Evolutionary conservation across 2,113 vertebrate species (phyloP).

Genomic region (Dicrurus megarhynchus): DNA sequence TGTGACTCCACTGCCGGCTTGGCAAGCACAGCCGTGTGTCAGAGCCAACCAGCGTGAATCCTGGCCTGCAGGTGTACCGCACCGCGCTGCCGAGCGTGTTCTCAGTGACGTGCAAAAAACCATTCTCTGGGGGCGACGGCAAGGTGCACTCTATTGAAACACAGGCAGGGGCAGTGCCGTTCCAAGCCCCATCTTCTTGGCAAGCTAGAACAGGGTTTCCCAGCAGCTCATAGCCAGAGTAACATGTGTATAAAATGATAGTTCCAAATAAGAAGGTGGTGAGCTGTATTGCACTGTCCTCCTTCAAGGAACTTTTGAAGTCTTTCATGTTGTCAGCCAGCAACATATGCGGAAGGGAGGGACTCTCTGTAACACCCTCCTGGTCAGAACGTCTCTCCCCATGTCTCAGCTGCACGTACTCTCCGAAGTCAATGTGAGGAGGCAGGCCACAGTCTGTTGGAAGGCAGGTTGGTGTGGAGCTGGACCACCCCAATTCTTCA

Average conservation of each 20-base stretch:
- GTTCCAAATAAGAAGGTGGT: slow-evolving; percentile 84
- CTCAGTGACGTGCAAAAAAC: slow-evolving; percentile 81
- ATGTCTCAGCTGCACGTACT: slow-evolving; percentile 75
- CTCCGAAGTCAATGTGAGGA: slow-evolving; percentile 95
- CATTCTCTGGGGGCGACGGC: slow-evolving; percentile 79
- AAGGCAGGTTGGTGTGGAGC: slow-evolving; percentile 82
- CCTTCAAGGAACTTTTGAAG: slow-evolving; percentile 11
- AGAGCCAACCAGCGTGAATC: slow-evolving; percentile 82
- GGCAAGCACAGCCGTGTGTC: slow-evolving; percentile 81
- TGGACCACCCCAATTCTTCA: slow-evolving; percentile 91
- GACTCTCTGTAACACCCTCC: slow-evolving; percentile 31
- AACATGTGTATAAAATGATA: slow-evolving; percentile 83
- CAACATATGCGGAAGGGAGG: background rate
- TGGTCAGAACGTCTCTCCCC: slow-evolving; percentile 46
- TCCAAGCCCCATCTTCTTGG: slow-evolving; percentile 92
- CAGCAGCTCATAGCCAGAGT: slow-evolving; percentile 85
- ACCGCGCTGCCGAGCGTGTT: slow-evolving; percentile 76
- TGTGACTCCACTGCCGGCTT: slow-evolving; percentile 82
- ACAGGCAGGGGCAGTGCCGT: slow-evolving; percentile 88
- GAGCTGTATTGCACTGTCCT: slow-evolving; percentile 8
- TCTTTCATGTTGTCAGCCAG: background rate
- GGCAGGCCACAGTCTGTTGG: slow-evolving; percentile 92
- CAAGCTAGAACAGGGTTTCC: slow-evolving; percentile 79
- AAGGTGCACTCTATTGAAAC: slow-evolving; percentile 83
- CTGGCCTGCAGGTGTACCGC: slow-evolving; percentile 83